Conservation (phyloP, 2,888 invertebrate species). For the Cosmopolites sordidus region DNA sequence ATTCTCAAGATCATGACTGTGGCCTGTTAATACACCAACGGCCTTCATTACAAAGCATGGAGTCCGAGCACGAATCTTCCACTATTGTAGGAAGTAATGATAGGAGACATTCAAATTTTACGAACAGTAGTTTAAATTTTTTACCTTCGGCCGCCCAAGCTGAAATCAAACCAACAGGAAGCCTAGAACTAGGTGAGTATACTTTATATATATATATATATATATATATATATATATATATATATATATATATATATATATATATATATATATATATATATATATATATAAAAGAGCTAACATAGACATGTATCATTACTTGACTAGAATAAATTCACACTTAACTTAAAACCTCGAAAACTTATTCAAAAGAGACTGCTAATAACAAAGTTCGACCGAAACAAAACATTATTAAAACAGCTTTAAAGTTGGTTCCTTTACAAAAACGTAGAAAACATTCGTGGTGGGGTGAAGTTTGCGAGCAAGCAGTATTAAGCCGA, state of each 20-base stretch:
- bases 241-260: neutral
- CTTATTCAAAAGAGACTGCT: no score
- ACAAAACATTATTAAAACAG: no score
- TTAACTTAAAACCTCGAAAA: no score
- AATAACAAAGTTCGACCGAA: no score
- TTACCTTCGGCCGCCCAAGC: conserved; percentile 49
- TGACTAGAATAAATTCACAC: no score
- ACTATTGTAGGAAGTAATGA: conserved; percentile 30
- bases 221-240: neutral
- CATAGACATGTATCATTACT: no score
- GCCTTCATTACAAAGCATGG: conserved; percentile 43
- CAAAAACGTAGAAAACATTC: no score
- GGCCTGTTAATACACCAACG: conserved; percentile 50
- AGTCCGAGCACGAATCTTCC: conserved; percentile 41
- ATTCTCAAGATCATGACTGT: conserved; percentile 54
- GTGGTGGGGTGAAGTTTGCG: no score
- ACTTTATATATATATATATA: neutral
- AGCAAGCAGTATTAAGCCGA: no score
- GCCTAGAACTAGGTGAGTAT: conserved; percentile 50
- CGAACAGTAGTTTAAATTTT: conserved; percentile 55
- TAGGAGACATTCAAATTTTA: conserved; percentile 59
- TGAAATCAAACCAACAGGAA: conserved; percentile 51
- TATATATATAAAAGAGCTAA: no score
- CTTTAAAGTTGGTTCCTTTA: no score
- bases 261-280: no score